These are phyloP conservation scores for Eubucco bourcierii DNA, from an alignment of 2,113 vertebrate genomes.

Conservation along the genomic window DNA sequence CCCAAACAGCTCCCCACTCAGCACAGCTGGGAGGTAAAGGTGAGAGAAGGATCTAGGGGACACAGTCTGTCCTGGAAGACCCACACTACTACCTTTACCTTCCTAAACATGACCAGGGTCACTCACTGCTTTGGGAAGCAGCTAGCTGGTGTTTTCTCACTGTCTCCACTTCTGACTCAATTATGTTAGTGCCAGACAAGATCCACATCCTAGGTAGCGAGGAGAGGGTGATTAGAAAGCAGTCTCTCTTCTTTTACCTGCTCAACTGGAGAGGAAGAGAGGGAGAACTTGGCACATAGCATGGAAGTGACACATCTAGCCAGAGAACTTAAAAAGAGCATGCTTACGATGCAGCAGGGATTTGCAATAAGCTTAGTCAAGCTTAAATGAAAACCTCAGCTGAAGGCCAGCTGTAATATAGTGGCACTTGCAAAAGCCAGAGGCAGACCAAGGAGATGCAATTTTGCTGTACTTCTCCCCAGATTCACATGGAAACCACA, in stretches of 20 bases:
- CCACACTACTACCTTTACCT: neutral
- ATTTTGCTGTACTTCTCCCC: neutral
- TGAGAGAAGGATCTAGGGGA: neutral
- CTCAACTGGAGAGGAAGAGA: neutral
- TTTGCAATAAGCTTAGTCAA: neutral
- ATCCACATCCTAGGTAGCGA: accelerated
- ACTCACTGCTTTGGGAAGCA: neutral
- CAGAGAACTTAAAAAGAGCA: neutral
- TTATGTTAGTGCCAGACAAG: neutral
- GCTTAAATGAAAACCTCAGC: neutral
- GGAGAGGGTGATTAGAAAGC: neutral
- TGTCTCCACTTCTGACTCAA: neutral
- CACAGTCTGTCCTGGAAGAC: neutral
- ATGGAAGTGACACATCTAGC: neutral
- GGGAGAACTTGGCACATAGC: neutral
- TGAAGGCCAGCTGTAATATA: neutral
- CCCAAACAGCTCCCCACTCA: neutral
- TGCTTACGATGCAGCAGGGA: neutral
- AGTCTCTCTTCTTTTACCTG: neutral
- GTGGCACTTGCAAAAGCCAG: neutral
- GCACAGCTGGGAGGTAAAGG: neutral
- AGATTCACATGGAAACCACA: neutral
- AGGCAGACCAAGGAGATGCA: neutral
- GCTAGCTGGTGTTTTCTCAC: neutral
- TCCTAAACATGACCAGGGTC: neutral